Percentiles rank a stretch among this genome's conserved stretches.
phyloP scores from a whole-genome alignment of 2,113 vertebrate genomes.

The Zapornia atra region DNA sequence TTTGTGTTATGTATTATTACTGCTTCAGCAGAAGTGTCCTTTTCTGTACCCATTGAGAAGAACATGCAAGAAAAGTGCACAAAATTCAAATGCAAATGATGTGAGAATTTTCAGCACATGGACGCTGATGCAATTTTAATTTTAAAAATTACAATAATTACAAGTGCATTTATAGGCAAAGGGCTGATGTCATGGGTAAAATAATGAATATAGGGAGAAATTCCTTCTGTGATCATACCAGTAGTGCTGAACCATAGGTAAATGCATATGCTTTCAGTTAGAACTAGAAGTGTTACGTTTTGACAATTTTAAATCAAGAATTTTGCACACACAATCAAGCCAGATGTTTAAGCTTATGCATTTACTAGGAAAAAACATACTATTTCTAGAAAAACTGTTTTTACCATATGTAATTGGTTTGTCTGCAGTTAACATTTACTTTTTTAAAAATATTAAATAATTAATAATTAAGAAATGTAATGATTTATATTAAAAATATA shows the following conservation, averaged over 20 bases:
- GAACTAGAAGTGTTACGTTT: not conserved
- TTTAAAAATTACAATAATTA: not conserved
- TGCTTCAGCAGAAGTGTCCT: not conserved
- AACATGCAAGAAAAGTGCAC: not conserved
- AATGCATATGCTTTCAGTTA: not conserved
- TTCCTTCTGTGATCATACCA: not conserved
- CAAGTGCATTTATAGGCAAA: not conserved
- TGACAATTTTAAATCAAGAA: not conserved
- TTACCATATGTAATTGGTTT: not conserved
- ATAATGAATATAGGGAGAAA: not conserved
- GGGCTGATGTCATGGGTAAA: not conserved
- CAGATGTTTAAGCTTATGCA: not conserved
- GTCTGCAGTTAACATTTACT: not conserved
- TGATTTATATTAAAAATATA: not conserved
- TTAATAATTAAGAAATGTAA: not conserved
- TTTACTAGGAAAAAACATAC: not conserved
- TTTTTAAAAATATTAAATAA: not conserved
- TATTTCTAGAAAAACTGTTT: not conserved
- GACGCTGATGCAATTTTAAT: not conserved
- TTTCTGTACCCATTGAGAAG: not conserved
- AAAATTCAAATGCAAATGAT: not conserved
- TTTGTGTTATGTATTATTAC: accelerated
- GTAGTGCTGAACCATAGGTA: not conserved
- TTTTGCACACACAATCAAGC: not conserved
- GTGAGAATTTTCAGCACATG: not conserved